Conservation (phyloP, 2,113 vertebrate species). For the Heptranchias perlo region DNA sequence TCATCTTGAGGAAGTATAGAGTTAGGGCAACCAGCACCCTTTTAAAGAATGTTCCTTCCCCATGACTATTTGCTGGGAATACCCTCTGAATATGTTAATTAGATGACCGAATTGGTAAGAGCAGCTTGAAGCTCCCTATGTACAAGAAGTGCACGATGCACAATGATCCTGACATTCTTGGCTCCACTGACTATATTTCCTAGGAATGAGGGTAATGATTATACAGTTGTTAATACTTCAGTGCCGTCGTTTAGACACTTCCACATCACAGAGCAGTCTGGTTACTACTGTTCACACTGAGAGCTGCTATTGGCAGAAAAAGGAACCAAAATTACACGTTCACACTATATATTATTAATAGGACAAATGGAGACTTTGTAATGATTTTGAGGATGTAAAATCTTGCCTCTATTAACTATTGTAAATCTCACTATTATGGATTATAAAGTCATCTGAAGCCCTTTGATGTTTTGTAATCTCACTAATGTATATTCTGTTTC, state of each 20-base stretch:
- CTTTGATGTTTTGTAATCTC: background rate
- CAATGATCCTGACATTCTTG: too few species aligned
- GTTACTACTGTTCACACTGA: background rate
- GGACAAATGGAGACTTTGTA: background rate
- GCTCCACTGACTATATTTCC: too few species aligned
- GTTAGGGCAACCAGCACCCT: too few species aligned
- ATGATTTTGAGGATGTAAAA: background rate
- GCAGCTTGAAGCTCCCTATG: too few species aligned
- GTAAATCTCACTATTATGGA: background rate
- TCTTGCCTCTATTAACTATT: background rate
- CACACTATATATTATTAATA: background rate
- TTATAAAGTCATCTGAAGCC: background rate
- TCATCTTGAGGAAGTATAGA: too few species aligned
- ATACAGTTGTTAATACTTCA: background rate
- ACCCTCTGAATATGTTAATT: too few species aligned
- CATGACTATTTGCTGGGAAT: too few species aligned
- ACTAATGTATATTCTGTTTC: background rate
- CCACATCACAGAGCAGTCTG: background rate
- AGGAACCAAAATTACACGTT: too few species aligned
- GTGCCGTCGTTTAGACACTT: background rate
- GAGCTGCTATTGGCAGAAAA: background rate
- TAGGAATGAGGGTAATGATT: too few species aligned
- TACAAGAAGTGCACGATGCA: too few species aligned
- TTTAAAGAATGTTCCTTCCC: too few species aligned
- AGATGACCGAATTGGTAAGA: too few species aligned